Percentiles rank a stretch among this genome's conserved stretches.
phyloP scores from a whole-genome alignment of 2,797 vertebrate genomes.

The Leptoclinus maculatus region DNA sequence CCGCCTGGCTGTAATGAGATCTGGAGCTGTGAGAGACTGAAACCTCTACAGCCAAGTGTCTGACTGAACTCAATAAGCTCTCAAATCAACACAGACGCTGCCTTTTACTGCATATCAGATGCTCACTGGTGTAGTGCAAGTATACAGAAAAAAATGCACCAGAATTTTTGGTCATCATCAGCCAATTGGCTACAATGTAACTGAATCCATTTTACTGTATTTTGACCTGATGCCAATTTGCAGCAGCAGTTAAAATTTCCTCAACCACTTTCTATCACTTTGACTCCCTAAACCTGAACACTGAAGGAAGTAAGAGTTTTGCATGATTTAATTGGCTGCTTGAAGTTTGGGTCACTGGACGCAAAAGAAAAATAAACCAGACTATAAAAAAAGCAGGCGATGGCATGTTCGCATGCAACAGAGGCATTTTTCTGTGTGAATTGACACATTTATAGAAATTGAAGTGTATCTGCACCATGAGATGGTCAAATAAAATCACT shows the following conservation, averaged over 20 bases:
- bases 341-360: background rate
- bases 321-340: background rate
- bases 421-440: background rate
- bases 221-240: background rate
- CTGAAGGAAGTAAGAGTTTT: background rate
- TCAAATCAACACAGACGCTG: background rate
- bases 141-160: background rate
- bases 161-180: background rate
- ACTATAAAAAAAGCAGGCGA: background rate
- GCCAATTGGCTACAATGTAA: background rate
- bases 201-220: background rate
- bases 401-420: background rate
- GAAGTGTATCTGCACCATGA: background rate
- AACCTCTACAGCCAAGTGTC: slow-evolving; percentile 18
- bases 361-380: background rate
- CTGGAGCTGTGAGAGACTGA: slow-evolving; percentile 42
- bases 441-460: background rate
- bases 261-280: slow-evolving; percentile 10
- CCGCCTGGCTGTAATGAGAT: slow-evolving; percentile 69
- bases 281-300: background rate
- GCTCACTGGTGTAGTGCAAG: background rate
- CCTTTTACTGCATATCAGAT: background rate
- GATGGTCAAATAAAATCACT: background rate
- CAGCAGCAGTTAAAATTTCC: background rate
- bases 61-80: slow-evolving; percentile 16